phyloP scores from a whole-genome alignment of 1,140 invertebrate species.

The Calliopsis andreniformis region DNA sequence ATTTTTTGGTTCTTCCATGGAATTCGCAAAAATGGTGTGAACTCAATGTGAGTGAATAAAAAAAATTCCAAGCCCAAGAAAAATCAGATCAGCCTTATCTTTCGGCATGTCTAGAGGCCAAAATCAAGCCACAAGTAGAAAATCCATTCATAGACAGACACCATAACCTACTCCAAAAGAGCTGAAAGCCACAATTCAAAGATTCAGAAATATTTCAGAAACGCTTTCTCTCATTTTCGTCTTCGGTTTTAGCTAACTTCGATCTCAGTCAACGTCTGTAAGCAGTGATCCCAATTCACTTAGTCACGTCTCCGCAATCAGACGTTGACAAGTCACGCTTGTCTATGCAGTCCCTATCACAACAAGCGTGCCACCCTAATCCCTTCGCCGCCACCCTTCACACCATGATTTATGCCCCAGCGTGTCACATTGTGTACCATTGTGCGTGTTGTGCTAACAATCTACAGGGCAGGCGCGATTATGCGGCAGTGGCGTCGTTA shows the following conservation, averaged over 20 bases:
- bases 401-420: constrained; percentile 43
- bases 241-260: not conserved
- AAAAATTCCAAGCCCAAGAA: no score
- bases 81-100: no score
- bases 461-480: constrained; percentile 12
- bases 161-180: no score
- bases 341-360: not conserved
- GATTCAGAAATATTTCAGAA: not conserved
- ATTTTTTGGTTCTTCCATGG: not conserved
- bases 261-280: not conserved
- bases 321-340: not conserved
- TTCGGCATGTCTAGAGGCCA: no score
- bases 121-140: no score
- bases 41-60: no score
- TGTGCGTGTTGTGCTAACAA: constrained; percentile 34
- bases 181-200: not conserved
- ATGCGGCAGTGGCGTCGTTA: constrained; percentile 12
- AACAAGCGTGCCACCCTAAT: constrained; percentile 7
- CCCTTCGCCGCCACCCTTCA: not conserved
- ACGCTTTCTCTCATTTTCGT: not conserved
- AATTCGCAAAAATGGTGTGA: no score
- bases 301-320: not conserved
- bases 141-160: no score
- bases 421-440: constrained; percentile 43
- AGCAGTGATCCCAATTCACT: not conserved